Evolutionary conservation across 2,113 vertebrate species (phyloP), one percentile per base, ranked within the genome.

Genomic region (Pantherophis guttatus): DNA sequence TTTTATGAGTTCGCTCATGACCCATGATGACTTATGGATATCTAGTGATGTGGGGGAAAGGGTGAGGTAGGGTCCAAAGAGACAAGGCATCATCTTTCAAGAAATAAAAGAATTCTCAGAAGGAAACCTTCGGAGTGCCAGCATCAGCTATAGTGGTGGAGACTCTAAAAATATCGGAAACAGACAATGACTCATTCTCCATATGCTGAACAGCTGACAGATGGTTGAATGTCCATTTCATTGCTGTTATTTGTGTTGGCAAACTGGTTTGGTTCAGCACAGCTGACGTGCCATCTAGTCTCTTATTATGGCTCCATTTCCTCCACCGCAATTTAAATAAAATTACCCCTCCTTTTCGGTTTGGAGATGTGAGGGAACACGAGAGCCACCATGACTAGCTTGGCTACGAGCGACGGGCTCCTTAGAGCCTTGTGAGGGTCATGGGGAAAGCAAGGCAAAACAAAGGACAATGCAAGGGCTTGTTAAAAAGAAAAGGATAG

Each of bases 141-240:
- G 2, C n/a, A 54, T 3, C 59, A 53, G 19, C 87, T 2, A 48
- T 24, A 29, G 50, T 39, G 86, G 50, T 70, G 59, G 33, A 7
- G 53, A 52, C 59, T 44, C 59, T 75, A 92, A 92, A 88, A 92
- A 92, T 92, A 92, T 52, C 86, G 2, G 19, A 87, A 54, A 62
- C 24, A 70, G 87, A 12, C 62, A 89, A 3, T 87, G 86, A 44
- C 3, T 94, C 23, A 11, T 88, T 93, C 91, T n/a, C n/a, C 10
- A 89, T 62, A 86, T 70, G 54, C 8, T 86, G 86, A 93, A 81
- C n/a, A 95, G 81, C 65, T 95, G 95, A 44, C 86, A 91, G 91
- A 86, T 88, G 88, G 89, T 24, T 55, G 26, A 90, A 89, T 92
- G 33, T 94, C 89, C n/a, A 26, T 90, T 94, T 50, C 50, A 88